Conservation (phyloP, 2,888 invertebrate species). For the Hyles lineata region DNA sequence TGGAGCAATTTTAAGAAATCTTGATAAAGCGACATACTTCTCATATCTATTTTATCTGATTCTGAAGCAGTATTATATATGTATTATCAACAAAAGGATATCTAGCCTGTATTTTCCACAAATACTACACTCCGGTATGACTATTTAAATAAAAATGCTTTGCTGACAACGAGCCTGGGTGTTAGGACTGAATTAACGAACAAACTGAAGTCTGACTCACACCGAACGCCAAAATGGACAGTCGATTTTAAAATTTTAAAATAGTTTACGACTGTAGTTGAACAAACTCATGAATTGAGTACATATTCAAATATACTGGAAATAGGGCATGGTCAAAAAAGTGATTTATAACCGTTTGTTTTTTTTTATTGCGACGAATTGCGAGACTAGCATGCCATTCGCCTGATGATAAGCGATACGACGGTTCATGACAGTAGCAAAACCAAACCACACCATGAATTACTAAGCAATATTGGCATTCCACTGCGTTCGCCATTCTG, state of each 20-base stretch:
- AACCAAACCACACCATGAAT: too few species aligned
- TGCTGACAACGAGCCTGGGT: neutral
- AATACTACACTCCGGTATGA: neutral
- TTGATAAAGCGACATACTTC: neutral
- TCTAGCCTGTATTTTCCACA: neutral
- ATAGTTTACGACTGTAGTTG: slow-evolving; percentile 1
- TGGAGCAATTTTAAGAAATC: too few species aligned
- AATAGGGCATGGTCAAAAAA: neutral
- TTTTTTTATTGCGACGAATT: too few species aligned
- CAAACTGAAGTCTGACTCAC: neutral
- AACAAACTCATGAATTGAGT: neutral
- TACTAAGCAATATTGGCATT: too few species aligned
- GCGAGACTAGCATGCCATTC: too few species aligned
- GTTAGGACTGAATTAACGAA: neutral
- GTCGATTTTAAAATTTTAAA: neutral
- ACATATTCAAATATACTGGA: neutral
- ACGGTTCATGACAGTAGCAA: too few species aligned
- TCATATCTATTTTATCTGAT: neutral
- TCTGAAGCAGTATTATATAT: too few species aligned
- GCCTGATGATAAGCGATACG: too few species aligned
- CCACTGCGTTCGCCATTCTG: too few species aligned
- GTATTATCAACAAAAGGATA: neutral
- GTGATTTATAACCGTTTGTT: too few species aligned
- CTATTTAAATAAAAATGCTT: neutral
- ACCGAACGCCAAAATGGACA: neutral